Evolutionary conservation across 2,797 vertebrate species (phyloP), one percentile per base, ranked within the genome.

Genomic region (Varecia variegata): DNA sequence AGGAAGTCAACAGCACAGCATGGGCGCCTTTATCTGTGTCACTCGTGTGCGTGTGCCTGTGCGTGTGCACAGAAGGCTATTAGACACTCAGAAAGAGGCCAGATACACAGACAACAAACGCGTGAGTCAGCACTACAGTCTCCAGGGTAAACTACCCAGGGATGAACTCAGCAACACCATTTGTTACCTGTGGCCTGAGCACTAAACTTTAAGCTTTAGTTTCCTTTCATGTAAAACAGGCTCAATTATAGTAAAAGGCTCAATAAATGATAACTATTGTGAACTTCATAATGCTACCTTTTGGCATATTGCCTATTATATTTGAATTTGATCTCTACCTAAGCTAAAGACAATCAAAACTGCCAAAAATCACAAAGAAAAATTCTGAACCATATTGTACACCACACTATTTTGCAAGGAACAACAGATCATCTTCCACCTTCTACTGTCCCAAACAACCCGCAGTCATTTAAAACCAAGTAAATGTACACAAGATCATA

Each of bases 21-120:
- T 21, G 32, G 5, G 40, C 0, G 6, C 12, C 21, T 2, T n/a
- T 4, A 7, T 18, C 43, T 23, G 0, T 3, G 1, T 3, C 58
- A 38, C 43, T 18, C 15, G 3, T 0, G 14, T 5, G n/a, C n/a
- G n/a, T n/a, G n/a, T n/a, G n/a, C n/a, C n/a, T n/a, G 8, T 5
- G n/a, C 2, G 10, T 4, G 10, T 11, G 47, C 17, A 38, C 11
- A 35, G 25, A 15, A 6, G 8, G 5, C 30, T 3, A 25, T 7
- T 0, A 18, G 9, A 8, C 3, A 11, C 35, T 11, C 35, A 60
- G 35, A 54, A 40, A 60, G n/a, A 21, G 6, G 35, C 13, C 20
- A 38, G 32, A 35, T 1, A 38, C 27, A 9, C 25, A 23, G 40
- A 35, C 73, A 43, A n/a, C 0, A 32, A 45, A 21, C 0, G 1